Evolutionary conservation across 2,888 invertebrate genomes (phyloP), one percentile per base, ranked within the genome.

Genomic region (Podabrus alpinus): DNA sequence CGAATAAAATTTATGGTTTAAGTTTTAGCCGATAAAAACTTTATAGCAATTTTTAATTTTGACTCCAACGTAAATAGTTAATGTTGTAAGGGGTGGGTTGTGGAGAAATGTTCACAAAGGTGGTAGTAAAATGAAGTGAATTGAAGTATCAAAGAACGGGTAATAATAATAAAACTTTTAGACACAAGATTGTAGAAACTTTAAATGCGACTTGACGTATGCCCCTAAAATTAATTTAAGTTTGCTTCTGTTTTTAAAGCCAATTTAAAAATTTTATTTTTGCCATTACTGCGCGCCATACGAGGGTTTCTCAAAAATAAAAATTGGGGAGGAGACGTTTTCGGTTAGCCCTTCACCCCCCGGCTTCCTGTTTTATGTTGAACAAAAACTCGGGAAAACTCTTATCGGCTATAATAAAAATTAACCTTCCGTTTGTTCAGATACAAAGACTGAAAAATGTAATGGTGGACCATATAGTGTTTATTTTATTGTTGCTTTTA

Each of bases 111-210:
- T 75, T 75, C 72, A 66, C 61, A 62, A 73, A 75, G 45, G 68
- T 71, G 74, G 68, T 64, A 73, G 73, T 75, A 75, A 72, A 75
- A 73, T 73, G 71, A 75, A 73, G 75, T 73, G 72, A 69, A 69
- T 72, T 69, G 45, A 66, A 75, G 72, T 69, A 75, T 75, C 69
- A 70, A 75, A 69, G 70, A 71, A 74, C 68, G 73, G 68, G 67
- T 68, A 62, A 73, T 75, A 75, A 75, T 73, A 75, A 75, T 75
- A 75, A 75, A 75, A 75, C 75, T 75, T 69, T 67, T 73, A 73
- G 72, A 68, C 75, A 73, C 68, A 64, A 75, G 75, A 69, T 69
- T 66, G 68, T 70, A 70, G 70, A 75, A 75, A 73, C 73, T 73
- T 75, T 75, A 75, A 75, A 75, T 75, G 75, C 60, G 69, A 73